Evolutionary conservation across 2,888 invertebrate species (phyloP).

Genomic region (Torymus tubicola): DNA sequence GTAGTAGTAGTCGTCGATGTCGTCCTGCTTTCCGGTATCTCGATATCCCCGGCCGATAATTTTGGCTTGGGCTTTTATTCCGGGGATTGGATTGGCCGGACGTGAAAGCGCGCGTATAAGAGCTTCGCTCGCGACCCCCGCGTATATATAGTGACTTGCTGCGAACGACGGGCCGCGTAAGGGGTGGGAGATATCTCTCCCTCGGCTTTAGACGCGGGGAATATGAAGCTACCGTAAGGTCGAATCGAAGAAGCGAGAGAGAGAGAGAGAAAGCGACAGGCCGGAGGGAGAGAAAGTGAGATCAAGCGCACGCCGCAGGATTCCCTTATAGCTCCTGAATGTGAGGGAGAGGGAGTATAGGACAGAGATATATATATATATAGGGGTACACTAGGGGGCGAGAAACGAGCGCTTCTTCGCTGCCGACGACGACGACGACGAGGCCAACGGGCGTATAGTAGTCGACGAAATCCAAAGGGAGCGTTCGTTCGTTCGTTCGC

Average conservation of each 20-base stretch:
- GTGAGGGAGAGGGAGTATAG: too few relatives aligned
- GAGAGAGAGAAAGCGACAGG: conserved; percentile 17
- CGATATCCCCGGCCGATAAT: conserved; percentile 64
- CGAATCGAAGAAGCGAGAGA: conserved; percentile 24
- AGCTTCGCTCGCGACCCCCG: too few relatives aligned
- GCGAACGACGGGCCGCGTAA: conserved; percentile 13
- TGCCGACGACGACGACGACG: too few relatives aligned
- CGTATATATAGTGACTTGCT: background rate
- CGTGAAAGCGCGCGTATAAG: conserved; percentile 58
- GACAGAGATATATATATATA: too few relatives aligned
- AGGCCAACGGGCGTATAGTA: too few relatives aligned
- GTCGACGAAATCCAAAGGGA: conserved; percentile 55
- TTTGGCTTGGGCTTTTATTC: conserved; percentile 68
- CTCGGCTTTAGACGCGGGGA: conserved; percentile 6
- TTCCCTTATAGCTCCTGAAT: too few relatives aligned
- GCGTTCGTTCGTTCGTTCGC: conserved; percentile 8
- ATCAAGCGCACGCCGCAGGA: too few relatives aligned
- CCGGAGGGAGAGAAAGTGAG: conserved; percentile 19
- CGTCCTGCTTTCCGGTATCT: conserved; percentile 59
- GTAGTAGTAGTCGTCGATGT: conserved; percentile 1
- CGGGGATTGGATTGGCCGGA: conserved; percentile 66
- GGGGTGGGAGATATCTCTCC: conserved; percentile 14
- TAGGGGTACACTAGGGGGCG: conserved; percentile 33
- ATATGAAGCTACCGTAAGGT: conserved; percentile 50
- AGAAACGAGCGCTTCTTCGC: conserved; percentile 13